phyloP scores from a whole-genome alignment of 2,797 vertebrate genomes.

The Ctenochaetus hawaiiensis region DNA sequence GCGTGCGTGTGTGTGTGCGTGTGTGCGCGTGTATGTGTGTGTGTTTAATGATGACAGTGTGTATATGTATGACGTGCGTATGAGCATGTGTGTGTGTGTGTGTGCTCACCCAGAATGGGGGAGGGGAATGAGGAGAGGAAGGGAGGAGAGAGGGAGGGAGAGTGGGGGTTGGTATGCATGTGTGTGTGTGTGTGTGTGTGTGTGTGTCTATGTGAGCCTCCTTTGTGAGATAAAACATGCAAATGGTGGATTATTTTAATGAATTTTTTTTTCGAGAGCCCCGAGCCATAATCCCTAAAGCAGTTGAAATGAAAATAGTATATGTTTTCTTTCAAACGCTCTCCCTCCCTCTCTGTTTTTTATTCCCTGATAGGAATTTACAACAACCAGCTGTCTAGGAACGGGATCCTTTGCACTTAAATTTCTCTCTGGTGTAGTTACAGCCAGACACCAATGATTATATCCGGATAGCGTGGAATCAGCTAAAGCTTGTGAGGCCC shows the following conservation, averaged over 20 bases:
- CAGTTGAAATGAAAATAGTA: constrained; percentile 85
- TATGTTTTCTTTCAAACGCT: constrained; percentile 80
- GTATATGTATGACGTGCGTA: constrained; percentile 63
- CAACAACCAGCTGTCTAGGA: constrained; percentile 78
- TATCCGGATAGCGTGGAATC: constrained; percentile 55
- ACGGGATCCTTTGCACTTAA: constrained; percentile 65
- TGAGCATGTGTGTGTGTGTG: constrained; percentile 34
- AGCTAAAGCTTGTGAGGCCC: constrained; percentile 49
- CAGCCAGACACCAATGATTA: constrained; percentile 65
- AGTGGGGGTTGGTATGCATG: constrained; percentile 71
- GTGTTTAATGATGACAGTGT: constrained; percentile 78
- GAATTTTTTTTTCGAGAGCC: constrained; percentile 78
- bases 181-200: constrained; percentile 36
- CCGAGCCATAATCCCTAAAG: constrained; percentile 82
- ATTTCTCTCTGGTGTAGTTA: constrained; percentile 64
- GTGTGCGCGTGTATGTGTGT: constrained; percentile 48
- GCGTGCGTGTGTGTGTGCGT: constrained; percentile 38
- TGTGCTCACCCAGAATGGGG: constrained; percentile 68
- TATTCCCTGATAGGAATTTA: constrained; percentile 76
- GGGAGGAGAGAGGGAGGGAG: constrained; percentile 47
- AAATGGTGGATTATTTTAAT: constrained; percentile 88
- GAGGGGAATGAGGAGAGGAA: constrained; percentile 64
- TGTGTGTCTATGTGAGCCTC: constrained; percentile 75
- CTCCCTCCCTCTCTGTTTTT: constrained; percentile 47
- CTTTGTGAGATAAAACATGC: constrained; percentile 87